These are phyloP conservation scores for Aspidoscelis tigris DNA, from an alignment of 2,113 vertebrate genomes.

Conservation along the genomic window DNA sequence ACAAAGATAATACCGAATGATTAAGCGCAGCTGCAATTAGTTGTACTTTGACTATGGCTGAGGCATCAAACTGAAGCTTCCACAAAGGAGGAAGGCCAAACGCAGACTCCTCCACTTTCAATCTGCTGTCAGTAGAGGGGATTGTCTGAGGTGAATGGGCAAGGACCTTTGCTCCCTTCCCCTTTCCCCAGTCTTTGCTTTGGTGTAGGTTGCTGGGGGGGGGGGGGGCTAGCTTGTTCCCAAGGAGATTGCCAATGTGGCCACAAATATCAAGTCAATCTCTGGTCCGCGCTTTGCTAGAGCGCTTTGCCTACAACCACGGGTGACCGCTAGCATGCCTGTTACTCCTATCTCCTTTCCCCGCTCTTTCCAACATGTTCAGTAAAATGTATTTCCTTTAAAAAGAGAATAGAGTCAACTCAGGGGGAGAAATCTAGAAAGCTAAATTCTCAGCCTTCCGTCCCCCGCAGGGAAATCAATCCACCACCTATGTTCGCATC, in stretches of 20 bases:
- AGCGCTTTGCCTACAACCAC: not conserved
- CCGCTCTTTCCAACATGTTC: not conserved
- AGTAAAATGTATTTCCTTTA: not conserved
- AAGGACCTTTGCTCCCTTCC: not conserved
- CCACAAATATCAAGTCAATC: not conserved
- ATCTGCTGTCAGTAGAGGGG: not conserved
- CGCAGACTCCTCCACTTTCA: not conserved
- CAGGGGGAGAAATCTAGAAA: not conserved
- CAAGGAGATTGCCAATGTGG: not conserved
- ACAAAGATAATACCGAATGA: not conserved
- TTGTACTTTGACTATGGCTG: not conserved
- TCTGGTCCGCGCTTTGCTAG: not conserved
- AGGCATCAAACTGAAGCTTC: not conserved
- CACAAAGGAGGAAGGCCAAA: not conserved
- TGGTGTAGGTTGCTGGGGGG: not conserved
- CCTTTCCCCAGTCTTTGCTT: not conserved
- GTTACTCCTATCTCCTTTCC: not conserved
- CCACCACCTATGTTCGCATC: not conserved
- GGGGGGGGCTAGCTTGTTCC: not conserved
- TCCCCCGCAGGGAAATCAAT: not conserved
- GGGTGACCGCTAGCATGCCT: not conserved
- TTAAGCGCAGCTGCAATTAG: not conserved
- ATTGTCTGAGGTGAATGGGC: not conserved
- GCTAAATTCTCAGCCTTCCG: not conserved
- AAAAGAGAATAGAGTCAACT: not conserved